Percentiles rank a stretch among this genome's conserved stretches.
Conservation (phyloP, 2,888 invertebrate genomes). For the Fragum whitleyi region DNA sequence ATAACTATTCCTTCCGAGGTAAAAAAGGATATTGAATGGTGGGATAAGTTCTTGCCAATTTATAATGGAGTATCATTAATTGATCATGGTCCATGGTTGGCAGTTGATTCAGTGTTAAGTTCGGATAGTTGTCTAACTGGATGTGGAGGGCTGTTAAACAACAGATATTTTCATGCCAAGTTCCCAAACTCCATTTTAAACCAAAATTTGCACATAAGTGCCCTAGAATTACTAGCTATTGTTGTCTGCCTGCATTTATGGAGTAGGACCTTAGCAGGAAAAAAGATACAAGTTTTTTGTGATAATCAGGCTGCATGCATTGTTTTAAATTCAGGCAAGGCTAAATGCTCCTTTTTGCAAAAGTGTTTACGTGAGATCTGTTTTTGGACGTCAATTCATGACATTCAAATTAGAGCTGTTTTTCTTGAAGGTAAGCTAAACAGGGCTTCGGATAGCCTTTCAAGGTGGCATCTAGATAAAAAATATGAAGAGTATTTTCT, state of each 20-base stretch:
- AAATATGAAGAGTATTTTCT: too few species aligned
- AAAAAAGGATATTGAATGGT: not conserved
- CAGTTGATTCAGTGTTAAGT: not conserved
- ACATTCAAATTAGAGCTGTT: too few species aligned
- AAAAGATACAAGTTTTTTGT: too few species aligned
- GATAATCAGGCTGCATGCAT: constrained; percentile 1
- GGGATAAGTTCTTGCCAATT: constrained; percentile 1
- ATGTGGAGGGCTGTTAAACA: not conserved
- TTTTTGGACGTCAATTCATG: too few species aligned
- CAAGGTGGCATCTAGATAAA: constrained; percentile 10
- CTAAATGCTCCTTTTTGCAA: constrained; percentile 1
- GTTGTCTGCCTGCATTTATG: not conserved
- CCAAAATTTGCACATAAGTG: not conserved
- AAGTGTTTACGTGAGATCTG: not conserved
- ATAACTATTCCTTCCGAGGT: not conserved
- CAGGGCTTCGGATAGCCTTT: not conserved
- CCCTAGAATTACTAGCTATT: not conserved
- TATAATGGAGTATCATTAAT: not conserved
- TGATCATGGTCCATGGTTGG: not conserved
- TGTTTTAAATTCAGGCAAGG: not conserved
- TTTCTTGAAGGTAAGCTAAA: not conserved
- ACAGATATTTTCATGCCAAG: not conserved
- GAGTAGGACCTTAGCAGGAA: not conserved
- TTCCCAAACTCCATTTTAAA: too few species aligned
- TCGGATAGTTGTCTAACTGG: not conserved